phyloP scores from a whole-genome alignment of 2,888 invertebrate genomes.

The Eucriotettix oculatus region DNA sequence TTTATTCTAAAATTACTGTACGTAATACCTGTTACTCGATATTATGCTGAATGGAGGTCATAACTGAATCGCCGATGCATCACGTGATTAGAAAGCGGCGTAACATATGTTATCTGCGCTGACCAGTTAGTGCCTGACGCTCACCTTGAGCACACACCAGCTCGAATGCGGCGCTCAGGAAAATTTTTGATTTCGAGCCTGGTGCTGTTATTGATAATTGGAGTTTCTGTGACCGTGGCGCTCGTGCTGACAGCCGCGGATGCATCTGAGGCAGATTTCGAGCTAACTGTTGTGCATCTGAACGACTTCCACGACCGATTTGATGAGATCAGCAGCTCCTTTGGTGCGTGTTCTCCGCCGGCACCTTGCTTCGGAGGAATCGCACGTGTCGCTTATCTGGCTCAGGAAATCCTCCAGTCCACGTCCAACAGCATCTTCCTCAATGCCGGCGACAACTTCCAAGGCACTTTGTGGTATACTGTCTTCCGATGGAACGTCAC shows the following conservation, averaged over 20 bases:
- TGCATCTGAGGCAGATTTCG: conserved; percentile 1
- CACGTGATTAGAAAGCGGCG: too few relatives aligned
- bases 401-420: background rate
- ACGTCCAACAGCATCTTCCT: conserved; percentile 41
- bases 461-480: conserved; percentile 74
- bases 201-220: background rate
- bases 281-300: conserved; percentile 25
- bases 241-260: background rate
- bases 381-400: conserved; percentile 8
- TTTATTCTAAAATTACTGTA: too few relatives aligned
- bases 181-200: background rate
- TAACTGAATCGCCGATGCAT: too few relatives aligned
- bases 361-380: conserved; percentile 11
- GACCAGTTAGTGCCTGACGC: too few relatives aligned
- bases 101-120: too few relatives aligned
- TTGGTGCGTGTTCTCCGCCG: conserved; percentile 4
- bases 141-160: too few relatives aligned
- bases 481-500: conserved; percentile 42
- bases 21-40: too few relatives aligned
- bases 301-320: conserved; percentile 28
- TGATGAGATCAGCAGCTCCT: conserved; percentile 14
- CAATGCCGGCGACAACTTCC: conserved; percentile 72
- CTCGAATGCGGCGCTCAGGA: too few relatives aligned
- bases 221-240: background rate
- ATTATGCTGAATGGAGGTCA: too few relatives aligned